Conservation (phyloP, 2,888 invertebrate species). For the Diploptera punctata region DNA sequence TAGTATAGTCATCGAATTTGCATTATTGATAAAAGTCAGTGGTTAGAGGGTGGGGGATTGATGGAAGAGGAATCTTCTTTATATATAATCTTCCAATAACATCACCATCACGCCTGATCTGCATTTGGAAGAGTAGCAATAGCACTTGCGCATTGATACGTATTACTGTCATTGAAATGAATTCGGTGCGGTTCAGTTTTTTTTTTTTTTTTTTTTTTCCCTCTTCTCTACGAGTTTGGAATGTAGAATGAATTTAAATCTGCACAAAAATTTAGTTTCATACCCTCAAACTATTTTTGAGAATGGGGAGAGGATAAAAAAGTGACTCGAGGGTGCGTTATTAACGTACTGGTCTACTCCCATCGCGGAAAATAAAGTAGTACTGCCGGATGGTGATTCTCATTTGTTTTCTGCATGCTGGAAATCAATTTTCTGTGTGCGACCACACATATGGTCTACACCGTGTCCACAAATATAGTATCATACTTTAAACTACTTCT, state of each 20-base stretch:
- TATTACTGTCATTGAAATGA: neutral
- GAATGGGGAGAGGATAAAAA: neutral
- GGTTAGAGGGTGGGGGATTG: neutral
- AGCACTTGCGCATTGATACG: neutral
- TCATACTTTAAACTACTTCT: too few species aligned
- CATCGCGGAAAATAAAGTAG: neutral
- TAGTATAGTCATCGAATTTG: neutral
- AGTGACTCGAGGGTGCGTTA: neutral
- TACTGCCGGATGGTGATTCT: neutral
- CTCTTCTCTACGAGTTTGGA: too few species aligned
- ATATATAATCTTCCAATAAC: neutral
- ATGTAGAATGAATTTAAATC: constrained; percentile 5
- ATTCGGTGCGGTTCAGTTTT: neutral
- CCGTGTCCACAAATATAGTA: too few species aligned
- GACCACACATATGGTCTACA: neutral
- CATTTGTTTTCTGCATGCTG: neutral
- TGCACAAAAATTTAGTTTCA: neutral
- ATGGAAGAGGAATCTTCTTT: neutral
- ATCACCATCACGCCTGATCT: neutral
- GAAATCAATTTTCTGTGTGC: constrained; percentile 2
- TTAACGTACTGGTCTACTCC: neutral
- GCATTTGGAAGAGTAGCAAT: neutral
- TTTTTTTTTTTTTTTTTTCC: neutral
- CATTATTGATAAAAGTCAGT: neutral
- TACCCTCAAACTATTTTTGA: neutral